These are phyloP conservation scores for Diplazon laetatorius DNA, from an alignment of 2,888 invertebrate species.

Conservation along the genomic window DNA sequence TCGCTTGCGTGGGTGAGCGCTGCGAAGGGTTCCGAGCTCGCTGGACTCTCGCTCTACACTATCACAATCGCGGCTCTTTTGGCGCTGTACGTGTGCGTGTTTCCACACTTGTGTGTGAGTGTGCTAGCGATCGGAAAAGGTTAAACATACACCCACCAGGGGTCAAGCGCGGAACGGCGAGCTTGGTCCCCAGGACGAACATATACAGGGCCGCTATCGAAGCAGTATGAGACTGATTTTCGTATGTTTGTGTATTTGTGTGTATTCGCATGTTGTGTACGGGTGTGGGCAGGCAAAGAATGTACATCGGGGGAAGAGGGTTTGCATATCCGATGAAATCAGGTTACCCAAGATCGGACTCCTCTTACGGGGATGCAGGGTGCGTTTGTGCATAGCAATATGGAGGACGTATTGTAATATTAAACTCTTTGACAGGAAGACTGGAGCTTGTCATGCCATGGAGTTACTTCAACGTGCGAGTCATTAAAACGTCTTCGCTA, in stretches of 20 bases:
- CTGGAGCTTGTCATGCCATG: too few species aligned
- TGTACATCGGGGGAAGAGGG: too few species aligned
- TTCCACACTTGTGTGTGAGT: conserved; percentile 17
- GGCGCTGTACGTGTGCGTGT: conserved; percentile 28
- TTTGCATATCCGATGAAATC: too few species aligned
- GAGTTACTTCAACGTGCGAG: too few species aligned
- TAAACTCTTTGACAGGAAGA: too few species aligned
- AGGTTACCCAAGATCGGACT: too few species aligned
- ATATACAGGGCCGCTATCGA: neutral
- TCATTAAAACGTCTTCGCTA: too few species aligned
- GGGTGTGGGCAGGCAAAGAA: neutral
- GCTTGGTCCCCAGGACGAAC: conserved; percentile 21
- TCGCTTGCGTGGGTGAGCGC: conserved; percentile 79
- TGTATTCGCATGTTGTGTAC: neutral
- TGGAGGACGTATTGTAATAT: too few species aligned
- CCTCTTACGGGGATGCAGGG: too few species aligned
- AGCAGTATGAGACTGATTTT: too few species aligned
- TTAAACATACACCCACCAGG: conserved; percentile 81
- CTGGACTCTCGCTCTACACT: conserved; percentile 38
- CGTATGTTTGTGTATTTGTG: too few species aligned
- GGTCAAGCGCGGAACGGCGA: conserved; percentile 74
- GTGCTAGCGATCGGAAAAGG: conserved; percentile 75
- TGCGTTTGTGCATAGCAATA: too few species aligned
- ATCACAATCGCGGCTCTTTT: conserved; percentile 38
- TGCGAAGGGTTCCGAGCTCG: conserved; percentile 62